phyloP scores from a whole-genome alignment of 2,113 vertebrate species.

The Panthera leo region DNA sequence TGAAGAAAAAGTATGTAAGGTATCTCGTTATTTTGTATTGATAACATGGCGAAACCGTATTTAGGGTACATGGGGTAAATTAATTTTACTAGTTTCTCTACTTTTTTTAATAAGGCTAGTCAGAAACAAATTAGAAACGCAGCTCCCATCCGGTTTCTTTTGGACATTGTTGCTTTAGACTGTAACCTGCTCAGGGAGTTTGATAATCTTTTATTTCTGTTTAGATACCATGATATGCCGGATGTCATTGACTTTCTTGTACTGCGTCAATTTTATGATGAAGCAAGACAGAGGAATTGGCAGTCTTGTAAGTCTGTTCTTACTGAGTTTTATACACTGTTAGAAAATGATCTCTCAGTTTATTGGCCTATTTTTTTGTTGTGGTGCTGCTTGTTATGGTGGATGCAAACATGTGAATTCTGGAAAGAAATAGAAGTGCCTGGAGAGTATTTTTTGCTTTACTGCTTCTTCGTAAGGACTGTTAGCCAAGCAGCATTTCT shows the following conservation, averaged over 20 bases:
- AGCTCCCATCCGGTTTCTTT: background rate
- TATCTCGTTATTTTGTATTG: background rate
- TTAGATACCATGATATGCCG: conserved; percentile 98
- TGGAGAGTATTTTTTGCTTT: background rate
- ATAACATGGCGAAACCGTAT: background rate
- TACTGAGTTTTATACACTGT: background rate
- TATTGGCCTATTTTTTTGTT: background rate
- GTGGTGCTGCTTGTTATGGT: background rate
- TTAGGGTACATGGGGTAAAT: background rate
- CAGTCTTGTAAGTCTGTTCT: conserved; percentile 88
- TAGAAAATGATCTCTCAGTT: background rate
- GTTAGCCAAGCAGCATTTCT: background rate
- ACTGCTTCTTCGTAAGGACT: background rate
- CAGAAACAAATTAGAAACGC: background rate
- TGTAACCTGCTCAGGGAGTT: background rate
- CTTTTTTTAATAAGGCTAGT: background rate
- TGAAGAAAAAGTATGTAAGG: background rate
- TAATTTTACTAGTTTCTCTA: background rate
- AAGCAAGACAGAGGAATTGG: conserved; percentile 94
- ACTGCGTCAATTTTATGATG: conserved; percentile 95
- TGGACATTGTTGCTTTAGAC: background rate
- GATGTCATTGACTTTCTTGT: conserved; percentile 99
- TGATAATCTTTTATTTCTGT: conserved; percentile 10
- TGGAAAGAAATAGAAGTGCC: background rate
- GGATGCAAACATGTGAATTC: background rate